phyloP scores from a whole-genome alignment of 2,888 invertebrate genomes.

The Macaria notata region DNA sequence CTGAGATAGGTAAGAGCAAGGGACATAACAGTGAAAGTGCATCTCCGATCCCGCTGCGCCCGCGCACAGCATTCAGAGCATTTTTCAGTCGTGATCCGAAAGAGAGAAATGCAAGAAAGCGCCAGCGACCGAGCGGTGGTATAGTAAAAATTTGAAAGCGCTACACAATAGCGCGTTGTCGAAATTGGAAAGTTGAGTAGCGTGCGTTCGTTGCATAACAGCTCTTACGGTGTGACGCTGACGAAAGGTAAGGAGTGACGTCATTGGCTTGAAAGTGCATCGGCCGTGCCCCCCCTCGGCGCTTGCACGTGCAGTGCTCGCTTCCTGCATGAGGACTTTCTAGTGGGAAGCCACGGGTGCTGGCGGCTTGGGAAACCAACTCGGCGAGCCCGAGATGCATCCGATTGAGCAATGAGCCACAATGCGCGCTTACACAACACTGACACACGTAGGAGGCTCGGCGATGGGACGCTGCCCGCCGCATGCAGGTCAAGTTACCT shows the following conservation, averaged over 20 bases:
- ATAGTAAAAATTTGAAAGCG: constrained; percentile 80
- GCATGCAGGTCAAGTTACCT: constrained; percentile 23
- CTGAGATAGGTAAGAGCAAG: constrained; percentile 36
- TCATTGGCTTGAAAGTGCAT: constrained; percentile 79
- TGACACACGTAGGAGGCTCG: constrained; percentile 42
- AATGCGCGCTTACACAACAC: constrained; percentile 67
- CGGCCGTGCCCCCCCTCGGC: constrained; percentile 65
- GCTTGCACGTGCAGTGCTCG: constrained; percentile 53
- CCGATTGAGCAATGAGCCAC: constrained; percentile 70
- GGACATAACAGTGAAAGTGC: constrained; percentile 75
- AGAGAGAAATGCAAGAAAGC: constrained; percentile 77
- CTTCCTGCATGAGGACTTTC: constrained; percentile 79
- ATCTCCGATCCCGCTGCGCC: constrained; percentile 56
- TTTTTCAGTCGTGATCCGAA: constrained; percentile 73
- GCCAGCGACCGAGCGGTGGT: constrained; percentile 68
- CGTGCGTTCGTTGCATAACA: constrained; percentile 76
- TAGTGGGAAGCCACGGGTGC: constrained; percentile 70
- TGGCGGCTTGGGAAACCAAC: constrained; percentile 69
- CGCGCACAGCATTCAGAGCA: constrained; percentile 68
- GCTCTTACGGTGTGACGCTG: constrained; percentile 78
- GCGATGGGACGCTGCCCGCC: constrained; percentile 33
- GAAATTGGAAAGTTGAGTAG: constrained; percentile 81
- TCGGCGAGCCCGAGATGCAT: constrained; percentile 75
- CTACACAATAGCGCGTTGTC: constrained; percentile 81
- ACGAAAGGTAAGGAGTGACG: constrained; percentile 77